These are phyloP conservation scores for Andrena trimmerana DNA, from an alignment of 2,888 invertebrate genomes.

Conservation along the genomic window DNA sequence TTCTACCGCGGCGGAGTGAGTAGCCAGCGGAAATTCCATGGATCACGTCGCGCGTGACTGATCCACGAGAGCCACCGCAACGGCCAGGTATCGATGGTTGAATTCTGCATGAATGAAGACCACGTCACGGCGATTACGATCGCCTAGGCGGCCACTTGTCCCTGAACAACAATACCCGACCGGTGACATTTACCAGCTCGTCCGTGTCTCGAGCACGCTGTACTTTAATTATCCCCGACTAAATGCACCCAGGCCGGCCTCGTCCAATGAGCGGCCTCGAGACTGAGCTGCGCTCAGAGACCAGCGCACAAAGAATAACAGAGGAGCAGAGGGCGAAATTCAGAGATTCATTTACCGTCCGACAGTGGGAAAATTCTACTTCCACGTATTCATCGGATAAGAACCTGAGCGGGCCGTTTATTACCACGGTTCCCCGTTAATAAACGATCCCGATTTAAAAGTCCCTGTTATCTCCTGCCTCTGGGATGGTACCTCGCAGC, in stretches of 20 bases:
- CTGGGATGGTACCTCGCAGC: not conserved
- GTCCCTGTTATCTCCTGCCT: constrained; percentile 44
- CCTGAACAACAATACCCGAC: constrained; percentile 58
- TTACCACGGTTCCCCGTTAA: constrained; percentile 39
- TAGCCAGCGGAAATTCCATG: constrained; percentile 50
- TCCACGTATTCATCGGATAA: constrained; percentile 57
- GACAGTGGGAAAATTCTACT: constrained; percentile 42
- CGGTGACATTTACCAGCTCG: constrained; percentile 59
- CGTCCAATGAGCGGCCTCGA: not conserved
- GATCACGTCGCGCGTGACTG: constrained; percentile 59
- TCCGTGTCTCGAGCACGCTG: constrained; percentile 55
- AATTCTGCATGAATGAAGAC: constrained; percentile 63
- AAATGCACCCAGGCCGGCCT: constrained; percentile 51
- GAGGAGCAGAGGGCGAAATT: constrained; percentile 19
- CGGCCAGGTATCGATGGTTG: constrained; percentile 42
- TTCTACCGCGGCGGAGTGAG: constrained; percentile 28
- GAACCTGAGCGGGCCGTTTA: constrained; percentile 33
- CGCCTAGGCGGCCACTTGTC: constrained; percentile 36
- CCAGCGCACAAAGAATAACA: constrained; percentile 24
- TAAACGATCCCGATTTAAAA: constrained; percentile 64
- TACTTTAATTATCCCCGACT: constrained; percentile 60
- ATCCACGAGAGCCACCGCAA: constrained; percentile 31
- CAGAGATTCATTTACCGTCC: constrained; percentile 19
- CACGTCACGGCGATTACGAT: constrained; percentile 59
- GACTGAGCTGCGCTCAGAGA: not conserved